Evolutionary conservation across 2,113 vertebrate species (phyloP).

Genomic region (Dasyornis broadbenti): DNA sequence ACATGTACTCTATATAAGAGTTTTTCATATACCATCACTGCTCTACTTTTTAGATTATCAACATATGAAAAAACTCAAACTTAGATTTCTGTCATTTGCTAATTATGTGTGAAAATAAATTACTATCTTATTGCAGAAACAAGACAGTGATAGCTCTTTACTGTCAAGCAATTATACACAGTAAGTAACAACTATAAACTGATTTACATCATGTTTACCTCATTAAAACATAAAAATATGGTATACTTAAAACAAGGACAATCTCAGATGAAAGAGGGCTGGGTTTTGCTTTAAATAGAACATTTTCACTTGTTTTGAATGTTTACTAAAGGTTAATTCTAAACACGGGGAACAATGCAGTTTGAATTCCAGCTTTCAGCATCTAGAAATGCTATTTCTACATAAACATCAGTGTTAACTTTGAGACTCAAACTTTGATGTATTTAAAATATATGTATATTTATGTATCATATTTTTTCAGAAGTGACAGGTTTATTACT

Average conservation of each 20-base stretch:
- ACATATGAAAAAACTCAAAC: neutral
- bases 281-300: neutral
- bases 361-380: neutral
- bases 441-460: neutral
- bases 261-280: neutral
- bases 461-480: neutral
- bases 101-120: neutral
- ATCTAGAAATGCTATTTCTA: neutral
- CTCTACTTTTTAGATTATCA: neutral
- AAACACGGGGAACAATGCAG: neutral
- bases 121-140: neutral
- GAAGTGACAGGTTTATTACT: neutral
- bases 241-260: neutral
- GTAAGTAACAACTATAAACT: neutral
- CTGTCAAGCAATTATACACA: neutral
- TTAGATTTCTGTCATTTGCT: neutral
- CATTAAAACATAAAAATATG: neutral
- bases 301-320: neutral
- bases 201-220: neutral
- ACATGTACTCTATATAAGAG: neutral
- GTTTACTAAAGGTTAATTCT: neutral
- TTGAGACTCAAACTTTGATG: neutral
- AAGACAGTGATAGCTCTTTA: neutral
- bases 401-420: neutral
- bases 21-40: neutral